Conservation (phyloP, 2,113 vertebrate genomes). For the Sialia sialis region DNA sequence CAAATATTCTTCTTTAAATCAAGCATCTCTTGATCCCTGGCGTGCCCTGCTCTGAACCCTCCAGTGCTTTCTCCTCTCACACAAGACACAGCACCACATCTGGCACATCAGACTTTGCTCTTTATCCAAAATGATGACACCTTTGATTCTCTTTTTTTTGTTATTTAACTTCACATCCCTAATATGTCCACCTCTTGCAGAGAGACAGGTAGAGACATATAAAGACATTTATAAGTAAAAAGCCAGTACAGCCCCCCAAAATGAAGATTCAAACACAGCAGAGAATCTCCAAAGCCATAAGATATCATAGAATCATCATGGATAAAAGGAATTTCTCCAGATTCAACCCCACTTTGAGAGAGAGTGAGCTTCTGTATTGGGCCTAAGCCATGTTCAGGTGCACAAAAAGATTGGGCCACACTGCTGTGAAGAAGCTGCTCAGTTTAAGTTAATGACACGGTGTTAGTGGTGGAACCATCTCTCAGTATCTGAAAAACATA, state of each 20-base stretch:
- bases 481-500: not conserved
- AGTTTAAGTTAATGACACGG: not conserved
- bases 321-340: not conserved
- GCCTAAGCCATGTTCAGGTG: not conserved
- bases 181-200: no score
- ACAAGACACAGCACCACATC: accelerated
- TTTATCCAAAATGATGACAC: not conserved
- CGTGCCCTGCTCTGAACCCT: not conserved
- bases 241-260: not conserved
- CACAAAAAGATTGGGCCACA: not conserved
- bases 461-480: not conserved
- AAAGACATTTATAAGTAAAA: not conserved
- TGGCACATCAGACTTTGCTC: not conserved
- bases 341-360: not conserved
- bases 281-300: not conserved
- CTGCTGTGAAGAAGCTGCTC: not conserved
- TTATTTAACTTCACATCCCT: not conserved
- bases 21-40: not conserved
- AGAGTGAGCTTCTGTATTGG: not conserved
- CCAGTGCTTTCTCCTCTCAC: not conserved
- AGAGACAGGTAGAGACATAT: not conserved
- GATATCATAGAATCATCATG: not conserved
- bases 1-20: not conserved
- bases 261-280: not conserved
- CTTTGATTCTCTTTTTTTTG: not conserved